Evolutionary conservation across 1,140 invertebrate genomes (phyloP), one percentile per base, ranked within the genome.

Genomic region (Drosophila kikkawai): DNA sequence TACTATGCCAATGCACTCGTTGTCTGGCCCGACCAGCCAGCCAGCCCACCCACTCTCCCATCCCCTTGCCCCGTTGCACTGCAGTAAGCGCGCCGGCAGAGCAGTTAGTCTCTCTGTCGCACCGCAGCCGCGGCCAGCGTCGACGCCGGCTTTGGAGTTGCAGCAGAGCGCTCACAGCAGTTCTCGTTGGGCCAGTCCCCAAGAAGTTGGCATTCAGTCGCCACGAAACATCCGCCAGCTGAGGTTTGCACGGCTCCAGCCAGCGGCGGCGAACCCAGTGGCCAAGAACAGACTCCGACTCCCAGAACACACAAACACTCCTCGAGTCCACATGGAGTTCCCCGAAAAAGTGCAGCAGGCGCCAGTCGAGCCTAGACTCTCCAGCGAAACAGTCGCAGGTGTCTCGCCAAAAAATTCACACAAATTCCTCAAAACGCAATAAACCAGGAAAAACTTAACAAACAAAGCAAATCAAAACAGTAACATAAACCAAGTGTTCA

Each of bases 151-250:
- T 1, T 22, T 12, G 19, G 29, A 55, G 36, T 19, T 39, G 61
- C 63, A 63, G 70, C 63, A 63, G 70, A 75, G 74, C 51, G 81
- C 85, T 84, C 84, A 88, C 84, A 88, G 80, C 85, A 88, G 88
- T 92, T 92, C 87, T 84, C 80, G 82, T 92, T 92, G 88, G 73
- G 91, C 81, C 78, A 91, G 87, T 92, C 85, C 87, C 82, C 91
- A 56, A 48, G 41, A 61, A 69, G 67, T 84, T 82, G 75, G 75
- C 74, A 74, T 85, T 92, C 82, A 92, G 91, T 92, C 79, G 79
- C 91, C 91, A 92, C 79, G 71, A 69, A 90, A 90, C 84, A 71
- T 81, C 85, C 84, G 76, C 82, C 82, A 90, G 74, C 76, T 80
- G 73, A 91, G 84, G 91, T 92, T 92, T 87, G 84, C 67, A 77